Evolutionary conservation across 2,797 vertebrate genomes (phyloP), one percentile per base, ranked within the genome.

Genomic region (Malurus leucopterus): DNA sequence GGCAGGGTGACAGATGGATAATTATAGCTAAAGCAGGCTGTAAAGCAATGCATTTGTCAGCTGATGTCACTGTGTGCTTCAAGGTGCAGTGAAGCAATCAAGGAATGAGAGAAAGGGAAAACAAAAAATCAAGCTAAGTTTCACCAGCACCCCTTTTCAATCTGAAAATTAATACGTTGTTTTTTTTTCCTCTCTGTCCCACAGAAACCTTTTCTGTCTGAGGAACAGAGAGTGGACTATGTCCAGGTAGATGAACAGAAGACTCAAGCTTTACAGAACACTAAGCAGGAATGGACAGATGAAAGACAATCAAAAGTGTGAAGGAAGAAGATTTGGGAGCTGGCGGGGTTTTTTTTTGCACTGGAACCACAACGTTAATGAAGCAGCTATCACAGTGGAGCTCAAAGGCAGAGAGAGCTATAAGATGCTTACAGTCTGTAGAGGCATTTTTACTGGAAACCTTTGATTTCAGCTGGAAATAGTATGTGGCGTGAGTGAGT

Each of bases 241-340:
- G 99, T 99, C 65, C 98, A 98, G 91, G 99, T 99, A 80, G 99
- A 99, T 51, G 98, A 99, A 89, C 98, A 99, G 97, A 99, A 99
- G 97, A 99, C 99, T 27, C 99, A 99, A 90, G 99, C 99, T 46
- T 98, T 99, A 88, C 98, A 98, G 96, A 98, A 96, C 97, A 99
- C 99, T 92, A 99, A 98, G 93, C 98, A 99, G 96, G 98, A 99
- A 96, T 99, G 99, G 99, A 98, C 98, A 50, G 99, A 99, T 55
- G 98, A 98, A 69, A 97, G 99, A 58, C 99, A 99, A 94, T 99
- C 99, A 2, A 99, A 99, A 97, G 98, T 97, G 53, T 99, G 96
- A 98, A 90, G 67, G n/a, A 63, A 84, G 70, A 54, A 49, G 59
- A 58, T 32, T 38, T 59, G 67, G 72, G n/a, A 81, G 63, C 57